Conservation (phyloP, 35 echinoderm and acorn worm genomes). For the Heliocidaris erythrogramma region DNA sequence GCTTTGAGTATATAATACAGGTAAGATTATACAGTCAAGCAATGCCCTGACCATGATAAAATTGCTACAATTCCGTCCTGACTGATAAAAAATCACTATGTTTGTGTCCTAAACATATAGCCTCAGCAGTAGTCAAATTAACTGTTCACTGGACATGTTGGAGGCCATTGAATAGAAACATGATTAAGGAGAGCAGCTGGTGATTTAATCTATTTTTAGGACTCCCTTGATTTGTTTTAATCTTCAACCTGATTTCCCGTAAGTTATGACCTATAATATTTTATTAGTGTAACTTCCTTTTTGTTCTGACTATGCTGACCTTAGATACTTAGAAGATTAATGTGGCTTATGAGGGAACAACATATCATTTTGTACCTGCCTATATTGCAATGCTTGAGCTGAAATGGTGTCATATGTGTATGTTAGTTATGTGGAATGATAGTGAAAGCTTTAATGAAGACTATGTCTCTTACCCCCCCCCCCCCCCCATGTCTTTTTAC, state of each 20-base stretch:
- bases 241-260: not conserved
- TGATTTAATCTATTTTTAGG: not conserved
- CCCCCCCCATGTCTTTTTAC: no score
- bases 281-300: slow-evolving; percentile 13
- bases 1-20: not conserved
- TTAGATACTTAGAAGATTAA: not conserved
- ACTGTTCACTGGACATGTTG: not conserved
- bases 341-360: not conserved
- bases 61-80: no score
- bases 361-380: not conserved
- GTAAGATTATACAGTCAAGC: not conserved
- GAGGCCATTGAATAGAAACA: not conserved
- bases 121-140: not conserved
- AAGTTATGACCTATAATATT: slow-evolving; percentile 18
- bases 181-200: not conserved
- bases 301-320: not conserved
- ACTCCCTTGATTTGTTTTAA: slow-evolving; percentile 3
- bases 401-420: not conserved
- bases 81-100: no score
- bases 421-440: no score
- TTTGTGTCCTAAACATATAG: no score
- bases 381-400: not conserved
- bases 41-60: not conserved
- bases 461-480: no score
- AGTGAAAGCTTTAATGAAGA: no score